A percentile compares a stretch with the other conserved stretches of the same genome.
Conservation (phyloP, 2,797 vertebrate species). For the Syngnathus rostellatus region DNA sequence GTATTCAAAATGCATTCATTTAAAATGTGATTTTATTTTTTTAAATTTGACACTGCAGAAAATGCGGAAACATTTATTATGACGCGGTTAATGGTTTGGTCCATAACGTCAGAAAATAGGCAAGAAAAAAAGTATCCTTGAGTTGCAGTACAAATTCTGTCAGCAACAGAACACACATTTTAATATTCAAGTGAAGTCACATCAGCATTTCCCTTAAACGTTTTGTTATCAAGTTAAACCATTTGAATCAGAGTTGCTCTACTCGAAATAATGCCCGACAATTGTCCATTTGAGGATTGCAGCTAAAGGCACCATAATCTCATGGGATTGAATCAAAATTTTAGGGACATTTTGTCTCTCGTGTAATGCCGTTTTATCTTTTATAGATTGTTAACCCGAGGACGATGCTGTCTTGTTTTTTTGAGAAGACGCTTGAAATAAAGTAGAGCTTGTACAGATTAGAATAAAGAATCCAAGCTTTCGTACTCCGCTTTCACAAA, state of each 20-base stretch:
- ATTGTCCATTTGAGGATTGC: conserved; percentile 1
- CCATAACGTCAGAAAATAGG: too few species aligned
- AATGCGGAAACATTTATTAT: too few species aligned
- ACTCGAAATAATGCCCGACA: background rate
- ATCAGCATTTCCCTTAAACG: background rate
- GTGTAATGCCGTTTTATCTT: background rate
- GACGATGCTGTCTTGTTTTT: background rate
- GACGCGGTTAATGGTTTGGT: too few species aligned
- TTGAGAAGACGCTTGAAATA: background rate
- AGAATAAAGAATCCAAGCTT: conserved; percentile 1
- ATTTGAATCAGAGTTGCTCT: background rate
- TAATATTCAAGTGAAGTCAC: background rate
- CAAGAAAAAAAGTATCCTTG: background rate
- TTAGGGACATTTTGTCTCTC: background rate
- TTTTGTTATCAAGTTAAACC: background rate
- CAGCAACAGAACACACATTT: background rate
- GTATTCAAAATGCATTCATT: background rate
- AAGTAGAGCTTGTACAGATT: background rate
- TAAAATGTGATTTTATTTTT: too few species aligned
- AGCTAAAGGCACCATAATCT: conserved; percentile 4
- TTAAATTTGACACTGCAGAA: too few species aligned
- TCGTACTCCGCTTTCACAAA: background rate
- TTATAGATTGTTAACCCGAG: background rate
- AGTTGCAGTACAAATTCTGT: background rate
- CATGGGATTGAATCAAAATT: background rate